phyloP scores from a whole-genome alignment of 2,888 invertebrate species.

The Lutraria lutraria region DNA sequence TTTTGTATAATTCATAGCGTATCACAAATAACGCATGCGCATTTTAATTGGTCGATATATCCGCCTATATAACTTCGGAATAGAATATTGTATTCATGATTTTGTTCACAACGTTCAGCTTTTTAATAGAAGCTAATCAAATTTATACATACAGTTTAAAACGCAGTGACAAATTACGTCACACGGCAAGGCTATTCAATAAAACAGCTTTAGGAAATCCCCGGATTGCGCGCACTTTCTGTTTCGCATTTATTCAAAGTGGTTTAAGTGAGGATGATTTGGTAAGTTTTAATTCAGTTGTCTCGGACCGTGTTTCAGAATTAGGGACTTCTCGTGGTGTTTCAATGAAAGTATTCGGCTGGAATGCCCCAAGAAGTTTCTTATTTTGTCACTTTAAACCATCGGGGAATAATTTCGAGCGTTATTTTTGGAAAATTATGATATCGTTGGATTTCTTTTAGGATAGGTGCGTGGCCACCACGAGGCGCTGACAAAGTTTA shows the following conservation, averaged over 20 bases:
- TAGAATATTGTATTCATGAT: no score
- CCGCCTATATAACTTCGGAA: no score
- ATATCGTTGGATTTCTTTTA: not conserved
- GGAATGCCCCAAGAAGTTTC: slow-evolving; percentile 73
- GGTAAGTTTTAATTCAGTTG: not conserved
- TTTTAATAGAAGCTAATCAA: no score
- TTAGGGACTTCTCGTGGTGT: slow-evolving; percentile 59
- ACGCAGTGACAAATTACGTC: not conserved
- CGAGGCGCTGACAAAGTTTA: not conserved
- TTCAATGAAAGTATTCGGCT: slow-evolving; percentile 32
- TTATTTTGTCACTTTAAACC: slow-evolving; percentile 32
- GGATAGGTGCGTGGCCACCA: not conserved
- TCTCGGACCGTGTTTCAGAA: not conserved
- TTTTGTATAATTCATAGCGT: no score
- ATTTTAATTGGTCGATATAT: no score
- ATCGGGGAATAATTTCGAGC: not conserved
- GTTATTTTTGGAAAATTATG: not conserved
- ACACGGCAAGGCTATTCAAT: slow-evolving; percentile 24
- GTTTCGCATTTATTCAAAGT: slow-evolving; percentile 13
- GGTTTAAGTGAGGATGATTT: not conserved
- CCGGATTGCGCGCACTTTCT: slow-evolving; percentile 30
- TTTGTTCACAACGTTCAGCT: no score
- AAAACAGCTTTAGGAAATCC: slow-evolving; percentile 25
- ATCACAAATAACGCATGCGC: no score
- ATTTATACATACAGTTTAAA: no score